Evolutionary conservation across 2,888 invertebrate genomes (phyloP).

Genomic region (Campaea margaritaria): DNA sequence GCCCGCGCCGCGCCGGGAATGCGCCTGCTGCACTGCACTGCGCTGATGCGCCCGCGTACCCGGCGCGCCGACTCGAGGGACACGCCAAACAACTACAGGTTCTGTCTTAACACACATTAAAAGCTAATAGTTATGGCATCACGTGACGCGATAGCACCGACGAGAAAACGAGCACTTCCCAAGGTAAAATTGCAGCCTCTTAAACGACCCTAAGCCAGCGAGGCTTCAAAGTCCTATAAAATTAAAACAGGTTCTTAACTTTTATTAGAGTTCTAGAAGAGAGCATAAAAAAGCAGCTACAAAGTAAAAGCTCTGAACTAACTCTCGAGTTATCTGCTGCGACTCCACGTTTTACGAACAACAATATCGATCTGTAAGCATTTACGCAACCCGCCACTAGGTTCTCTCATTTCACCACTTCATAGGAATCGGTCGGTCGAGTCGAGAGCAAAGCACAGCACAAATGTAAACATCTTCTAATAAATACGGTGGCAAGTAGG

Average conservation of each 20-base stretch:
- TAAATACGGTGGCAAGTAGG: conserved; percentile 39
- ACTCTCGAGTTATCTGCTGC: conserved; percentile 22
- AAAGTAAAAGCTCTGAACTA: conserved; percentile 21
- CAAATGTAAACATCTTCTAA: conserved; percentile 53
- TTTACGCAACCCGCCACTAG: conserved; percentile 47
- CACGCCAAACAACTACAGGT: conserved; percentile 60
- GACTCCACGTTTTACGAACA: conserved; percentile 48
- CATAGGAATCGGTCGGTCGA: conserved; percentile 47
- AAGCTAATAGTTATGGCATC: conserved; percentile 40
- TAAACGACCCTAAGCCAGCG: conserved; percentile 9
- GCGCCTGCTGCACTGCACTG: conserved; percentile 65
- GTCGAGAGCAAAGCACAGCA: conserved; percentile 33
- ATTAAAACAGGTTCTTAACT: conserved; percentile 26
- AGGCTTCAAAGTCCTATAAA: conserved; percentile 20
- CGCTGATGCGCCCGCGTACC: conserved; percentile 60
- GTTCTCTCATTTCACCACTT: conserved; percentile 49
- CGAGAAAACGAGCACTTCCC: conserved; percentile 23
- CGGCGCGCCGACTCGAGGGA: conserved; percentile 45
- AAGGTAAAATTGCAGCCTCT: conserved; percentile 23
- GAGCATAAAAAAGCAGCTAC: conserved; percentile 20
- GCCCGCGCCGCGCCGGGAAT: conserved; percentile 64
- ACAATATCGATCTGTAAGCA: conserved; percentile 53
- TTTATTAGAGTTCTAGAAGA: conserved; percentile 25
- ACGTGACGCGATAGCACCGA: conserved; percentile 34
- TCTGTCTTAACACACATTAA: conserved; percentile 39